Percentiles rank a stretch among this genome's conserved stretches.
Conservation (phyloP, 2,113 vertebrate genomes). For the Arenaria interpres region DNA sequence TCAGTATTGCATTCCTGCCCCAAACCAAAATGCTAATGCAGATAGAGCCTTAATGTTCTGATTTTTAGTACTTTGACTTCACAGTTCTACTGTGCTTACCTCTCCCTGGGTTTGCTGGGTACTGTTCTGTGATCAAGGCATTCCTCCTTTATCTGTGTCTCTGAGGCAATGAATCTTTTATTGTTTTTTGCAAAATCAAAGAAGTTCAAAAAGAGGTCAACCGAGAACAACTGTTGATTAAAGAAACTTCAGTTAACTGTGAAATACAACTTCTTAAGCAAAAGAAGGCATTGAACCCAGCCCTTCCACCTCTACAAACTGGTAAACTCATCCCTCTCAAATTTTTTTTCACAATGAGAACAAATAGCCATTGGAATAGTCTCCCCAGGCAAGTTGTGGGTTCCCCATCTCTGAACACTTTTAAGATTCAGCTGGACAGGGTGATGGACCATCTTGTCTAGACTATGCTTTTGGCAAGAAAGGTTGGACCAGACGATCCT, state of each 20-base stretch:
- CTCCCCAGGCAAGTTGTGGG: neutral
- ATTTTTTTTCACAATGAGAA: neutral
- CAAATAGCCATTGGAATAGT: neutral
- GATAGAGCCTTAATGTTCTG: neutral
- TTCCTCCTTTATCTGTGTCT: neutral
- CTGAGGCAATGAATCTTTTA: neutral
- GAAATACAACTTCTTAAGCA: neutral
- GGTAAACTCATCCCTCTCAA: neutral
- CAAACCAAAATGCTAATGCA: neutral
- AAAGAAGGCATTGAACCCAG: neutral
- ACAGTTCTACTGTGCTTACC: neutral
- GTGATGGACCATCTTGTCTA: neutral
- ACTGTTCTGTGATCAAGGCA: neutral
- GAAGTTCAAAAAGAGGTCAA: neutral
- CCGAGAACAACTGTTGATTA: neutral
- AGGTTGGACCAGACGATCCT: neutral
- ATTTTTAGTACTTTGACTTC: neutral
- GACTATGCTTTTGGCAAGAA: neutral
- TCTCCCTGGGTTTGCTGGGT: neutral
- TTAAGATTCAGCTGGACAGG: neutral
- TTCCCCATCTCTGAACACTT: neutral
- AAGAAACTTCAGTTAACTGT: neutral
- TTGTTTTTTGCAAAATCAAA: neutral
- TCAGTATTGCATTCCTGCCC: neutral
- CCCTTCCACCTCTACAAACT: neutral